Base-by-base conservation (phyloP, 2,888 invertebrate species). In the Eubasilissa splendida region DNA sequence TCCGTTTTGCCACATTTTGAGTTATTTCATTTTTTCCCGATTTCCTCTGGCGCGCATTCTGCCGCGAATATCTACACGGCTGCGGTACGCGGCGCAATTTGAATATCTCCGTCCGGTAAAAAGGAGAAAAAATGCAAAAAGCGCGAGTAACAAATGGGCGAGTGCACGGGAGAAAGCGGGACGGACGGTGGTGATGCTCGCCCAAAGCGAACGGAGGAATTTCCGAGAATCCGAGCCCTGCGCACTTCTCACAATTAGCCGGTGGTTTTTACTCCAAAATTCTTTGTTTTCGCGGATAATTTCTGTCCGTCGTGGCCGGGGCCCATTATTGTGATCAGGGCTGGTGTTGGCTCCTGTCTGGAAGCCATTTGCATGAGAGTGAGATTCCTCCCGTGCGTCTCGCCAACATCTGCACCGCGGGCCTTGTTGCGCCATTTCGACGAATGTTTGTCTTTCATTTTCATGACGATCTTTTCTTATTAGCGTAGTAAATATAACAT, bases 11-110 rank as follows among this genome's bases (percentile, higher is more conserved):
- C 22, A 22, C 42, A 7, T 5, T 42, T 42, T 4, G 42, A 42
- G 42, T 42, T 42, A 7, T 42, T 4, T 42, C 42, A 42, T 2
- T 42, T 42, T 42, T 42, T 42, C 42, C 63, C 12, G 63, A 12
- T 33, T 63, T 12, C 63, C 42, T 10, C 68, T 42, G 71, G 33
- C 33, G 58, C 74, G 74, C 58, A 74, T 74, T 74, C 58, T 59
- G 74, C 74, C 54, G 74, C 74, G 59, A 82, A 82, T 82, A 82
- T 59, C 75, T 82, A 82, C 82, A 80, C 77, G 82, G 58, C 65
- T 58, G n/a, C 12, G 76, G 78, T 76, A 82, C 79, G 76, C 79
- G 81, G 66, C 59, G 76, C 79, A 82, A 82, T 82, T 82, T 82
- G 80, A 82, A 82, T 82, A 82, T 77, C 71, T 77, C 74, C 71